Evolutionary conservation across 2,888 invertebrate species (phyloP).

Genomic region (Silvanus unidentatus): DNA sequence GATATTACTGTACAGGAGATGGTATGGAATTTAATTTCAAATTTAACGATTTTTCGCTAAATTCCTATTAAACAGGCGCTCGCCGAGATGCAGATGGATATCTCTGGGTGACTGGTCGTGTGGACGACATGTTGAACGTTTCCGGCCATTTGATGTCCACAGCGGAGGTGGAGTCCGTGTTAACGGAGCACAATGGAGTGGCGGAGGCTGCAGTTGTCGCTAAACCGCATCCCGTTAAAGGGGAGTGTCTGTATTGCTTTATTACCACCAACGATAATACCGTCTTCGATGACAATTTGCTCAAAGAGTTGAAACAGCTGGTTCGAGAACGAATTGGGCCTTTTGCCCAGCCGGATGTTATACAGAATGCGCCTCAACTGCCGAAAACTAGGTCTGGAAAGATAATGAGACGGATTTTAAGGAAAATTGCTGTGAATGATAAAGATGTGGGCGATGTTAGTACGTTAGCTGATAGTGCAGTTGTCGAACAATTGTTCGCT

Average conservation of each 20-base stretch:
- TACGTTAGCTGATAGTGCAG: slow-evolving; percentile 87
- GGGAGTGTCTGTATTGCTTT: slow-evolving; percentile 96
- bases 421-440: slow-evolving; percentile 89
- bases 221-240: slow-evolving; percentile 90
- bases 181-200: slow-evolving; percentile 71
- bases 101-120: slow-evolving; percentile 92
- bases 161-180: slow-evolving; percentile 82
- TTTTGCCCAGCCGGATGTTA: slow-evolving; percentile 90
- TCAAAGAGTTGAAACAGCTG: slow-evolving; percentile 65
- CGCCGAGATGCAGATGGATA: slow-evolving; percentile 89
- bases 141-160: slow-evolving; percentile 98
- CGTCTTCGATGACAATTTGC: slow-evolving; percentile 62
- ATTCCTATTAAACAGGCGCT: slow-evolving; percentile 59
- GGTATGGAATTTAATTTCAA: slow-evolving; percentile 59
- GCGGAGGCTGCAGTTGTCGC: slow-evolving; percentile 96
- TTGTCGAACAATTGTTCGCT: slow-evolving; percentile 74
- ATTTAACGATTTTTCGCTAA: too few species aligned
- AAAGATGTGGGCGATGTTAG: slow-evolving; percentile 87
- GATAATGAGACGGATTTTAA: slow-evolving; percentile 91
- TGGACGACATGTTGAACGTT: slow-evolving; percentile 98
- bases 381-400: slow-evolving; percentile 98
- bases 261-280: slow-evolving; percentile 81
- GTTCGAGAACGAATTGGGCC: slow-evolving; percentile 91
- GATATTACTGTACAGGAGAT: slow-evolving; percentile 97
- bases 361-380: slow-evolving; percentile 88